These are phyloP conservation scores for Caranx melampygus DNA, from an alignment of 2,113 vertebrate genomes.

Conservation along the genomic window DNA sequence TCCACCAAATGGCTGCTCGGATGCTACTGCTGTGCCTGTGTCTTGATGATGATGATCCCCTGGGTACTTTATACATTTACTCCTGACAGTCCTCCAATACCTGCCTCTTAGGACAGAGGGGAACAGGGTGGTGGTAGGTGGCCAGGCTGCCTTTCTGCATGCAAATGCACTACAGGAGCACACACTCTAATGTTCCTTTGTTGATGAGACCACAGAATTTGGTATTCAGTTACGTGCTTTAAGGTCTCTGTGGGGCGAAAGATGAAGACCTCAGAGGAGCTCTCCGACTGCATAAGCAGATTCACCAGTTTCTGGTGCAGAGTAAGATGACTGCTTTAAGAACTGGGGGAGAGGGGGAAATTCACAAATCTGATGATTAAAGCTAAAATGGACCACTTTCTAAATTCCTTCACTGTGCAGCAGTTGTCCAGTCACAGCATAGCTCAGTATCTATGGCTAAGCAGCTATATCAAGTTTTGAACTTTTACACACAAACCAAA, in stretches of 20 bases:
- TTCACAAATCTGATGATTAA: not conserved
- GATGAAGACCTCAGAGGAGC: slow-evolving; percentile 17
- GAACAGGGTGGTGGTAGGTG: not conserved
- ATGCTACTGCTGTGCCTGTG: not conserved
- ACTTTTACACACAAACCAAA: too few relatives aligned
- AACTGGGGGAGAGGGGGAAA: not conserved
- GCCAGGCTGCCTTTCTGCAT: not conserved
- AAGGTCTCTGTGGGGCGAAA: slow-evolving; percentile 22
- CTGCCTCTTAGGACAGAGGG: not conserved
- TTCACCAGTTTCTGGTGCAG: not conserved
- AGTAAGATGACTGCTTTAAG: not conserved
- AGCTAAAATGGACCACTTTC: too few relatives aligned
- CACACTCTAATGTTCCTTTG: not conserved
- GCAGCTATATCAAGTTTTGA: too few relatives aligned
- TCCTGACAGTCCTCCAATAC: not conserved
- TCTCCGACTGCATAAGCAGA: slow-evolving; percentile 5
- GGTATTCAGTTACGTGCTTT: slow-evolving; percentile 30
- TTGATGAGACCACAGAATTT: slow-evolving; percentile 37
- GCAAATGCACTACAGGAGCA: not conserved
- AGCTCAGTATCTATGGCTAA: too few relatives aligned
- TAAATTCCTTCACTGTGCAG: too few relatives aligned
- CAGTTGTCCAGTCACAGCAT: too few relatives aligned
- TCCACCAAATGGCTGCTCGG: not conserved
- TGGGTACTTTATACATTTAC: not conserved
- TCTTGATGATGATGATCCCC: slow-evolving; percentile 2